Percentiles rank a stretch among this genome's conserved stretches.
phyloP scores from a whole-genome alignment of 2,797 vertebrate genomes.

The Lepus oiostolus region DNA sequence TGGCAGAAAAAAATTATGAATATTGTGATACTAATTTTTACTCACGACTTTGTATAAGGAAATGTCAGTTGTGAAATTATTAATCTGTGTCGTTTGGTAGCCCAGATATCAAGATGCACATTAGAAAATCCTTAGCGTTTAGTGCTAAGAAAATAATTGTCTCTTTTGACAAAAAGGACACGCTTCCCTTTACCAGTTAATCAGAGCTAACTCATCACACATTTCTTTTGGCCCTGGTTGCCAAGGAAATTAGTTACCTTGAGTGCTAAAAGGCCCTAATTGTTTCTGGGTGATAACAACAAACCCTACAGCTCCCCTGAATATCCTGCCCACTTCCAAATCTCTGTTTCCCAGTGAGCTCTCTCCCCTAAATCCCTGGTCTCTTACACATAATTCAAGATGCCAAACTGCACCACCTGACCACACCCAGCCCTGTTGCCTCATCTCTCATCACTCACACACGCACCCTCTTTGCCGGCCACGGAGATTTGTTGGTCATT shows the following conservation, averaged over 20 bases:
- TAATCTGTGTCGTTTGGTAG: conserved; percentile 18
- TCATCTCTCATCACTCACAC: neutral
- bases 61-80: conserved; percentile 24
- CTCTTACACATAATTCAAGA: neutral
- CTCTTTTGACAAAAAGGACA: neutral
- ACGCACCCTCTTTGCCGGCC: neutral
- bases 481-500: neutral
- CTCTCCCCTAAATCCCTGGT: neutral
- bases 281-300: neutral
- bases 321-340: neutral
- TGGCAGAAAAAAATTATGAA: neutral
- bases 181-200: conserved; percentile 51
- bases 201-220: neutral
- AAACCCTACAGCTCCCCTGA: neutral
- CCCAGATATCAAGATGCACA: neutral
- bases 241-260: conserved; percentile 60
- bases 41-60: neutral
- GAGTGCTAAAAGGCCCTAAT: neutral
- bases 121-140: conserved; percentile 38
- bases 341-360: neutral
- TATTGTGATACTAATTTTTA: neutral
- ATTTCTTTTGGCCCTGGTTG: neutral
- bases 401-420: neutral
- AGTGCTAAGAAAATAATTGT: conserved; percentile 18
- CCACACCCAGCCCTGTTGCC: too few relatives aligned